phyloP scores from a whole-genome alignment of 64 coral and sea anemone species.

The Catalaphyllia jardinei region DNA sequence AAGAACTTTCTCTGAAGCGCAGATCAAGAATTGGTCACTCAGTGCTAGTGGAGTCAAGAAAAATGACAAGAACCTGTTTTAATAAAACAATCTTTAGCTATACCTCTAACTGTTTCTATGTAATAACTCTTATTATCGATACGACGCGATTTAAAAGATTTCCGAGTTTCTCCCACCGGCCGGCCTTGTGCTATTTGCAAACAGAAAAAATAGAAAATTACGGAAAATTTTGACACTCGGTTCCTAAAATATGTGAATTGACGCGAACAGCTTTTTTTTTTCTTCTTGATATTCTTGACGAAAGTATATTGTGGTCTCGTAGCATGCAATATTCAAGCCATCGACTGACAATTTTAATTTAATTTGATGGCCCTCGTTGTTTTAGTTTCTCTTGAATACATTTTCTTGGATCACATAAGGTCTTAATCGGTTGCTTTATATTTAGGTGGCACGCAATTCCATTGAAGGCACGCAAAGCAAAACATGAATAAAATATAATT shows the following conservation, averaged over 20 bases:
- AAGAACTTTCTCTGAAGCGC: neutral
- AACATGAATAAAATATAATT: neutral
- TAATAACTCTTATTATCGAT: constrained; percentile 25
- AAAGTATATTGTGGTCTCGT: constrained; percentile 19
- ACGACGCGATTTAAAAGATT: neutral
- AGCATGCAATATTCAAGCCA: constrained; percentile 36
- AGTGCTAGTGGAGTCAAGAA: neutral
- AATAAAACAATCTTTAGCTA: neutral
- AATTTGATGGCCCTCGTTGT: constrained; percentile 34
- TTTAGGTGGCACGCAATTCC: neutral
- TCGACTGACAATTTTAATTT: constrained; percentile 23
- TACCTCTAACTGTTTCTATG: constrained; percentile 28
- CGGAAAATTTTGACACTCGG: neutral
- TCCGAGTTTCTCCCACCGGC: neutral
- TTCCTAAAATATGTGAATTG: neutral
- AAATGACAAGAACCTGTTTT: neutral
- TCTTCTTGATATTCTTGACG: neutral
- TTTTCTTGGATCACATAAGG: constrained; percentile 24
- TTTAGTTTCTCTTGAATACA: constrained; percentile 34
- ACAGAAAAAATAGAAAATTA: neutral
- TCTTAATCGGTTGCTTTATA: constrained; percentile 20
- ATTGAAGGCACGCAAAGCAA: neutral
- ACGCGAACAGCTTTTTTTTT: neutral
- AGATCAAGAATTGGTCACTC: neutral
- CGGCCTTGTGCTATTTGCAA: neutral